phyloP scores from a whole-genome alignment of 2,797 vertebrate genomes.

The Melanotaenia boesemani region DNA sequence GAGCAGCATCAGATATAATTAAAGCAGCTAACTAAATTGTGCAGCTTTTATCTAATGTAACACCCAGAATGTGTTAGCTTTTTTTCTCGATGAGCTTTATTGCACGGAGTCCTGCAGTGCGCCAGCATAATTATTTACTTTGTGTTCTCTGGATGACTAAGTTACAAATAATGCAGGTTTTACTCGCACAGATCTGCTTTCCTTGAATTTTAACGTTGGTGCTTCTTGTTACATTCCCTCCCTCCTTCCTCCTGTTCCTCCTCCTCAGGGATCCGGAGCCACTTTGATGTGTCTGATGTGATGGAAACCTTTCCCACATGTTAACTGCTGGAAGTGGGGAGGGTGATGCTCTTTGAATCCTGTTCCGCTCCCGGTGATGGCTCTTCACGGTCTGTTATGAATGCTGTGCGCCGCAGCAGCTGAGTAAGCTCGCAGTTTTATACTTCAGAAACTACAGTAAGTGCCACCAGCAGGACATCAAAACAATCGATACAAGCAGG shows the following conservation, averaged over 20 bases:
- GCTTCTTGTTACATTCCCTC: slow-evolving; percentile 40
- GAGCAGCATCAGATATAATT: neutral
- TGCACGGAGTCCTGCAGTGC: neutral
- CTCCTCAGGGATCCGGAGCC: slow-evolving; percentile 66
- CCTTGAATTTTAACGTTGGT: slow-evolving; percentile 47
- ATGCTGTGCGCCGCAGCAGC: slow-evolving; percentile 35
- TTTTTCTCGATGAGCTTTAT: neutral
- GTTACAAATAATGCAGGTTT: slow-evolving; percentile 16
- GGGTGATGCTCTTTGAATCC: slow-evolving; percentile 53
- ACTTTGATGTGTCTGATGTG: slow-evolving; percentile 76
- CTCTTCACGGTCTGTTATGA: slow-evolving; percentile 50
- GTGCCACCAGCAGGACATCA: slow-evolving; percentile 49
- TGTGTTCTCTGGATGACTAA: neutral
- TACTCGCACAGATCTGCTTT: slow-evolving; percentile 5
- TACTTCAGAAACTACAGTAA: slow-evolving; percentile 30
- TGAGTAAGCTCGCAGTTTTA: slow-evolving; percentile 42
- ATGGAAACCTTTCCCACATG: slow-evolving; percentile 57
- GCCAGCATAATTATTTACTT: neutral
- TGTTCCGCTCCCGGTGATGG: slow-evolving; percentile 42
- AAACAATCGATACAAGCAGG: slow-evolving; percentile 24
- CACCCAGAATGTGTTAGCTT: neutral
- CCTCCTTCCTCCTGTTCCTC: slow-evolving; percentile 54
- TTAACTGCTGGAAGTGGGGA: slow-evolving; percentile 36
- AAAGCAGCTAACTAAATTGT: slow-evolving; percentile 7
- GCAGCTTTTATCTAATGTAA: neutral